Evolutionary conservation across 2,888 invertebrate genomes (phyloP).

Genomic region (Acleris laterana): DNA sequence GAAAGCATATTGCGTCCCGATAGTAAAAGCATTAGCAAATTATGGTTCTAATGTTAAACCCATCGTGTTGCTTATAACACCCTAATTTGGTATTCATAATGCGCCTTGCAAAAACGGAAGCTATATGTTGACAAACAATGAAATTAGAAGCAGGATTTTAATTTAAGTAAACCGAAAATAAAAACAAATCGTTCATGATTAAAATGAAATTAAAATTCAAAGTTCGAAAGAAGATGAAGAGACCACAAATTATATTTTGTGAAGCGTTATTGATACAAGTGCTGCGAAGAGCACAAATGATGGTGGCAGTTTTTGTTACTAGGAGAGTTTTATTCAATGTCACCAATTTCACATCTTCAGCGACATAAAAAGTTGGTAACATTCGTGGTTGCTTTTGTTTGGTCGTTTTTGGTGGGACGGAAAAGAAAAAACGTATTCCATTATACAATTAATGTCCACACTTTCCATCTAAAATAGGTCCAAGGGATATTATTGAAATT

Average conservation of each 20-base stretch:
- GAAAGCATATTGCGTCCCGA: not conserved
- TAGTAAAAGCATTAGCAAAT: not conserved
- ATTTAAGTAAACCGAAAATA: no score
- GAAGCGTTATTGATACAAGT: conserved; percentile 1
- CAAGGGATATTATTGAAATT: no score
- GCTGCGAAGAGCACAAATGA: not conserved
- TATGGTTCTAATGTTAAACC: not conserved
- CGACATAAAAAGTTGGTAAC: no score
- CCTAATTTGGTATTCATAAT: not conserved
- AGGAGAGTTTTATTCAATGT: not conserved
- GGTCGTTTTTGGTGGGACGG: no score
- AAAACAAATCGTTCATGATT: no score
- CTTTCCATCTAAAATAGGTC: no score
- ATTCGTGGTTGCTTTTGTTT: no score
- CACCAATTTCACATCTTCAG: not conserved
- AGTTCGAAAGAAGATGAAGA: no score
- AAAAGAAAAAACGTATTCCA: no score
- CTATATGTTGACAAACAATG: not conserved
- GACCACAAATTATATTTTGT: not conserved
- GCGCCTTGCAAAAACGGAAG: conserved; percentile 10
- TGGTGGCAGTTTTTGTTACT: not conserved
- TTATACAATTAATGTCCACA: no score
- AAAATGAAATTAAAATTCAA: no score
- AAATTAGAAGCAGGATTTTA: not conserved
- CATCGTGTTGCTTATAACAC: not conserved